Conservation (phyloP, 2,113 vertebrate species). For the Ctenodactylus gundi region DNA sequence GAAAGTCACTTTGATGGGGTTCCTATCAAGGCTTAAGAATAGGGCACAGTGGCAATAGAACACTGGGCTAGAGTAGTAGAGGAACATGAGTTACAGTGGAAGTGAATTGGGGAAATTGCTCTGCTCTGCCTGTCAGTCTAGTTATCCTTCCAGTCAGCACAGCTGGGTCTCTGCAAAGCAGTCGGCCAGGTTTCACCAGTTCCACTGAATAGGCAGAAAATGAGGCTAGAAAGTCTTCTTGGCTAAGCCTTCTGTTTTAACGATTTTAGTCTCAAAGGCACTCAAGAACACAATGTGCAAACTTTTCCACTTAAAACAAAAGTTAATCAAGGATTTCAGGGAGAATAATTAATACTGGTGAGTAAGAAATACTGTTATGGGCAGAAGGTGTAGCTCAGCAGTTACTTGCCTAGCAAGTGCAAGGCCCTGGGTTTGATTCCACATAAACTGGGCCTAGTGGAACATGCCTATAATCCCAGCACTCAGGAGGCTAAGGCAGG, state of each 20-base stretch:
- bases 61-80: neutral
- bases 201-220: neutral
- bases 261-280: neutral
- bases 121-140: neutral
- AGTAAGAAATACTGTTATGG: too few species aligned
- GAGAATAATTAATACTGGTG: neutral
- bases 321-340: neutral
- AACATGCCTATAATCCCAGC: too few species aligned
- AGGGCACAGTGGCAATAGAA: neutral
- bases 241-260: slow-evolving; percentile 32
- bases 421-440: too few species aligned
- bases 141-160: neutral
- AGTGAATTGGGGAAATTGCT: neutral
- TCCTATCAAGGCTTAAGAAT: neutral
- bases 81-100: neutral
- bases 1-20: neutral
- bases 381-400: too few species aligned
- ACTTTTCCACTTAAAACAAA: neutral
- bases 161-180: neutral
- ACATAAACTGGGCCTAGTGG: too few species aligned
- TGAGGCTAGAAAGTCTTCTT: neutral
- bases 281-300: neutral
- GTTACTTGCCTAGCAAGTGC: too few species aligned
- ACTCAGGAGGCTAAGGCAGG: too few species aligned
- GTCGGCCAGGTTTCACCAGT: slow-evolving; percentile 21